Conservation (phyloP, 1,140 invertebrate genomes). For the Ceratoteleas bidentatus region DNA sequence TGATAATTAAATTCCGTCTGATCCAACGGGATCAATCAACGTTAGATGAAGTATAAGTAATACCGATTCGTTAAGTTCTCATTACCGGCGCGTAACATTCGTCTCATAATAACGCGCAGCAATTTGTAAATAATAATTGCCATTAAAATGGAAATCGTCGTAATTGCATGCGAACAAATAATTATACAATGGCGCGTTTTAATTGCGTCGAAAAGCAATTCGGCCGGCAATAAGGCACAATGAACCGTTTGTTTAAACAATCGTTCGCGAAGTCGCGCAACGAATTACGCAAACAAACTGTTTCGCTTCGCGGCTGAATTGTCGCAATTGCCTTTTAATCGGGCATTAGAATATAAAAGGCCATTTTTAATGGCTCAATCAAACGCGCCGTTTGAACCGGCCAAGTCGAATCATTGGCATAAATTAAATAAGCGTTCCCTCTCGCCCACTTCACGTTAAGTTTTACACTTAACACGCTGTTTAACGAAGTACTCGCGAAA, state of each 20-base stretch:
- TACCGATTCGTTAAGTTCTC: slow-evolving; percentile 7
- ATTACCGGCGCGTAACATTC: slow-evolving; percentile 6
- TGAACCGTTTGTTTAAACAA: slow-evolving; percentile 36
- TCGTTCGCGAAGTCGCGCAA: slow-evolving; percentile 5
- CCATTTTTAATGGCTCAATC: not conserved
- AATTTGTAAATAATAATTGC: slow-evolving; percentile 57
- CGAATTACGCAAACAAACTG: slow-evolving; percentile 11
- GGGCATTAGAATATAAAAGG: not conserved
- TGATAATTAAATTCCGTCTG: not conserved
- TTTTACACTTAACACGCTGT: slow-evolving; percentile 12
- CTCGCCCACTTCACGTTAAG: slow-evolving; percentile 19
- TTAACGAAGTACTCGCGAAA: slow-evolving; percentile 24
- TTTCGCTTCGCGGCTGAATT: slow-evolving; percentile 1
- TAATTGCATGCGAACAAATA: slow-evolving; percentile 46
- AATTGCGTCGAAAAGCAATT: slow-evolving; percentile 25
- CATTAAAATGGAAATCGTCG: slow-evolving; percentile 49
- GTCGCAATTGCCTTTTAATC: not conserved
- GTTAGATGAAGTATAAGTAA: slow-evolving; percentile 5
- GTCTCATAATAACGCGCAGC: slow-evolving; percentile 10
- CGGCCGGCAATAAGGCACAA: slow-evolving; percentile 10
- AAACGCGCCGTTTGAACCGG: not conserved
- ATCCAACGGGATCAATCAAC: slow-evolving; percentile 7
- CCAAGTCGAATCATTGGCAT: slow-evolving; percentile 5
- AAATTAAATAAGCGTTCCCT: slow-evolving; percentile 17
- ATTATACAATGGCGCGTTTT: slow-evolving; percentile 40